These are phyloP conservation scores for Hylomyscus alleni DNA, from an alignment of 2,797 vertebrate species.

Conservation along the genomic window DNA sequence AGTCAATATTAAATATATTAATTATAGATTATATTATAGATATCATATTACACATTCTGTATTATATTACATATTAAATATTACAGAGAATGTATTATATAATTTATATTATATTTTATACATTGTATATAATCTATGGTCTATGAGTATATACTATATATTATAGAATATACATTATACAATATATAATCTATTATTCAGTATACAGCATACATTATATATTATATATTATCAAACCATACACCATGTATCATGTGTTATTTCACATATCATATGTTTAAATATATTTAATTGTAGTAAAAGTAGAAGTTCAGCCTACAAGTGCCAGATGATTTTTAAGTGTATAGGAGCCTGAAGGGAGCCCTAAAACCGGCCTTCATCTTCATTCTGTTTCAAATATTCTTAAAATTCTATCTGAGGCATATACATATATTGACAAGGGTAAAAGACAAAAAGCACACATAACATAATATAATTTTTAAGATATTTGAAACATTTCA, in stretches of 20 bases:
- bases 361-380: background rate
- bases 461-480: background rate
- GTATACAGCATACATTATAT: background rate
- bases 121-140: too few species aligned
- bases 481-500: background rate
- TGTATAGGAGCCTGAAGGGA: background rate
- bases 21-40: background rate
- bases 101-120: background rate
- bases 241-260: background rate
- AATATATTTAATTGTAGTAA: background rate
- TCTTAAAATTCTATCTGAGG: background rate
- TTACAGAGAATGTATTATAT: background rate
- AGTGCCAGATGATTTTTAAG: background rate
- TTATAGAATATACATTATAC: background rate
- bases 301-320: background rate
- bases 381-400: background rate
- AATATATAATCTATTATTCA: too few species aligned
- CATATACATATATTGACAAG: background rate
- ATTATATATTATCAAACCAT: background rate
- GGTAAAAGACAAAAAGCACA: background rate
- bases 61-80: background rate
- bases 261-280: background rate
- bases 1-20: background rate
- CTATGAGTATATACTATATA: too few species aligned
- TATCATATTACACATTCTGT: background rate